Evolutionary conservation across 2,888 invertebrate genomes (phyloP), one percentile per base, ranked within the genome.

Genomic region (Coelinius sp.): DNA sequence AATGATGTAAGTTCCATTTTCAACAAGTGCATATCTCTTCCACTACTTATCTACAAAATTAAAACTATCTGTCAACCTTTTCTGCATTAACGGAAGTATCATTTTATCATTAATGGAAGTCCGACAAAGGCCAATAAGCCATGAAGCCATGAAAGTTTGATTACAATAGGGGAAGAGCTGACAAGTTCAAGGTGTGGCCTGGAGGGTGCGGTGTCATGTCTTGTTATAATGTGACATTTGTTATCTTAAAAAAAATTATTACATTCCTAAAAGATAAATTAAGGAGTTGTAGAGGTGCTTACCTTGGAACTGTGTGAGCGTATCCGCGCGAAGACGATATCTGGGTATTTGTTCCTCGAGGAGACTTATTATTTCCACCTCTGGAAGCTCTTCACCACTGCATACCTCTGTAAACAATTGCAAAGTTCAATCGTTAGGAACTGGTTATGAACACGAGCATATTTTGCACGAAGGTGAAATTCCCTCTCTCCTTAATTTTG

Each of bases 321-420:
- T 95, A 90, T 98, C 98, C 71, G 97, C 97, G 87, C 98, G 92
- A 76, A 98, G 92, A 86, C 94, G 95, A 89, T 98, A 98, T 86
- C 94, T 93, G 68, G 98, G 98, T 88, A 98, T 96, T 89, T 96
- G 95, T 89, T 98, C 97, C 90, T 97, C 95, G 81, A 98, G 91
- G 80, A 98, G 91, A 88, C 97, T 97, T 89, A 98, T 94, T 85
- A 98, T 96, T 90, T 98, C 97, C 85, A 98, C 97, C 91, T 98
- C 98, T 77, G 97, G 95, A 89, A 97, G 91, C 89, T 96, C 94
- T 88, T 94, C 96, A 89, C 93, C 94, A 90, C 94, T 95, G 92
- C 96, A 97, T 90, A 97, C 92, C 90, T 97, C 97, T 97, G 92
- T 75, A 90, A 91, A 56, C 31, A 56, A 56, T 27, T 27, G 17